phyloP scores from a whole-genome alignment of 2,797 vertebrate genomes.

The Poecile montanus region DNA sequence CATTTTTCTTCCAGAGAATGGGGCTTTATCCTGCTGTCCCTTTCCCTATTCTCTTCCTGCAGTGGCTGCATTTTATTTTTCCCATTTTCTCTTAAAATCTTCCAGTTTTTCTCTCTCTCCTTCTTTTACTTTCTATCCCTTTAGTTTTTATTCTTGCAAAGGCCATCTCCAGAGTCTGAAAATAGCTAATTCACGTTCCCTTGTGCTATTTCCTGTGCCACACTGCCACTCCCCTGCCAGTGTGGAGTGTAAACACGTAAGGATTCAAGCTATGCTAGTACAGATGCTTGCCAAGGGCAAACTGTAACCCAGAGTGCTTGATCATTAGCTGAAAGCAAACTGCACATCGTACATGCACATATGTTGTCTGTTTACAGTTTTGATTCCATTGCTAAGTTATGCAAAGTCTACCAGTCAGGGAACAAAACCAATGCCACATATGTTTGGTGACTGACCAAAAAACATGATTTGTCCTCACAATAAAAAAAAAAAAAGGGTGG shows the following conservation, averaged over 20 bases:
- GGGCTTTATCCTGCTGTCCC: not conserved
- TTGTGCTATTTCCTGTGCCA: not conserved
- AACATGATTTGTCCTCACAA: not conserved
- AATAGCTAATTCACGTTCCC: slow-evolving; percentile 20
- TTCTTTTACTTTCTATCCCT: not conserved
- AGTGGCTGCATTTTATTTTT: not conserved
- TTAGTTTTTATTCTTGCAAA: not conserved
- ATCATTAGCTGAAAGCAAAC: slow-evolving; percentile 66
- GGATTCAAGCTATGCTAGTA: slow-evolving; percentile 46
- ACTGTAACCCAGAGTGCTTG: slow-evolving; percentile 55
- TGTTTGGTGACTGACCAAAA: slow-evolving; percentile 33
- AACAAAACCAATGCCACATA: slow-evolving; percentile 44
- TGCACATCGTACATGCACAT: slow-evolving; percentile 33
- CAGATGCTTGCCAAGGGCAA: slow-evolving; percentile 65
- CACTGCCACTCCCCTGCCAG: slow-evolving; percentile 34
- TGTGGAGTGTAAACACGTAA: slow-evolving; percentile 1
- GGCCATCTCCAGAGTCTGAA: not conserved
- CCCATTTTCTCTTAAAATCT: not conserved
- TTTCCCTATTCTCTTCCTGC: not conserved
- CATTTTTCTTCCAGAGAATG: not conserved
- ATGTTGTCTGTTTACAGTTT: slow-evolving; percentile 61
- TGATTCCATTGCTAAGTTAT: slow-evolving; percentile 64
- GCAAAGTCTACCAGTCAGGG: slow-evolving; percentile 47
- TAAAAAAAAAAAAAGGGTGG: rapidly evolving
- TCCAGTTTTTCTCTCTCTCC: not conserved